Evolutionary conservation across 2,888 invertebrate species (phyloP).

Genomic region (Galerucella nymphaeae): DNA sequence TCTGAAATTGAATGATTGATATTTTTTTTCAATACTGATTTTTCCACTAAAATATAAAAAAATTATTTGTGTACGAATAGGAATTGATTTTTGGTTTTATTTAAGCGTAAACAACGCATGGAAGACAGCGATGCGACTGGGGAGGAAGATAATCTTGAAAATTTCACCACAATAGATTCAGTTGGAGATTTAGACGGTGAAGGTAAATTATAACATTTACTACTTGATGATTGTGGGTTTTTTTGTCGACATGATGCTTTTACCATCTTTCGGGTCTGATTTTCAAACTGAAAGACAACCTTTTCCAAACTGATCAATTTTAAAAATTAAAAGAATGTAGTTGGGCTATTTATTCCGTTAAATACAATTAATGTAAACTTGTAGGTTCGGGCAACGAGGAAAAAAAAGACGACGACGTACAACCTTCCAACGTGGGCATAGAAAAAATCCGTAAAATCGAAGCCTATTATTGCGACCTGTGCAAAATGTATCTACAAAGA

Average conservation of each 20-base stretch:
- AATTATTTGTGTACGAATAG: not conserved
- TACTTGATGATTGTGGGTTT: slow-evolving; percentile 33
- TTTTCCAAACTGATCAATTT: slow-evolving; percentile 9
- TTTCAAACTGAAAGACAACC: slow-evolving; percentile 20
- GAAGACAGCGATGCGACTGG: slow-evolving; percentile 68
- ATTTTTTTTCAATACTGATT: slow-evolving; percentile 11
- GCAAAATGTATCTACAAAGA: slow-evolving; percentile 79
- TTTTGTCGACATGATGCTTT: slow-evolving; percentile 21
- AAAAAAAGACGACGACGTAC: slow-evolving; percentile 66
- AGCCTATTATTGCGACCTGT: slow-evolving; percentile 83
- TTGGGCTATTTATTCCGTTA: not conserved
- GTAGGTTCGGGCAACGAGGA: slow-evolving; percentile 57
- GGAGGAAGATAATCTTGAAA: slow-evolving; percentile 80
- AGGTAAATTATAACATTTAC: slow-evolving; percentile 66
- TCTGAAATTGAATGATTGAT: slow-evolving; percentile 27
- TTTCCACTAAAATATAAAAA: not conserved
- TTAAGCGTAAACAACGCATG: slow-evolving; percentile 70
- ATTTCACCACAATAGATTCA: slow-evolving; percentile 89
- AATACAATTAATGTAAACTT: not conserved
- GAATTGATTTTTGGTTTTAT: slow-evolving; percentile 4
- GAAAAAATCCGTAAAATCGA: slow-evolving; percentile 83
- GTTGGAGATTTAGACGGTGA: slow-evolving; percentile 90
- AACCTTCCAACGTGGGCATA: slow-evolving; percentile 79
- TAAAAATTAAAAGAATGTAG: not conserved
- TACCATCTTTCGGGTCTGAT: slow-evolving; percentile 36